Percentiles rank a stretch among this genome's conserved stretches.
Conservation (phyloP, 2,797 vertebrate species). For the Tamandua tetradactyla region DNA sequence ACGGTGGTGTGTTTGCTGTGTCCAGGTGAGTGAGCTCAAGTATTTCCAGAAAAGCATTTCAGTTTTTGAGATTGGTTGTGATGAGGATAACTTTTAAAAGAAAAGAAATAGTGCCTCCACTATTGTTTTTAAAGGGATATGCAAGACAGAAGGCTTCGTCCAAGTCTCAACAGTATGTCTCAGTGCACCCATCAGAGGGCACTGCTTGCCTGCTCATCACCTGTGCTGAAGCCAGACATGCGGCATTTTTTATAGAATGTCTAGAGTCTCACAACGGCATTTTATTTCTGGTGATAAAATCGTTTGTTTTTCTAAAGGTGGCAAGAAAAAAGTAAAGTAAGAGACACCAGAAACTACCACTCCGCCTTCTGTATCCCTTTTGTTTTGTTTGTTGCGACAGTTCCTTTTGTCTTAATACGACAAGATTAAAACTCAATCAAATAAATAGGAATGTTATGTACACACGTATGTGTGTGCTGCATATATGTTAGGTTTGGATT, state of each 20-base stretch:
- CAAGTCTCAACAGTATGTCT: background rate
- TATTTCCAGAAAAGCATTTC: conserved; percentile 61
- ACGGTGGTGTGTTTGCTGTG: conserved; percentile 92
- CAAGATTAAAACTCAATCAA: background rate
- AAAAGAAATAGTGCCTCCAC: conserved; percentile 30
- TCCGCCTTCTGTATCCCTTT: background rate
- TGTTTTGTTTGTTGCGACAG: background rate
- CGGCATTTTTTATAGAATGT: background rate
- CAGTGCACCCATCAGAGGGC: conserved; percentile 71
- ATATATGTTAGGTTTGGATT: background rate
- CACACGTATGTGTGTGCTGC: no score
- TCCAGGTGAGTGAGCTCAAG: conserved; percentile 90
- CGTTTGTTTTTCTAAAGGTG: conserved; percentile 64
- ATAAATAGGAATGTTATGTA: background rate
- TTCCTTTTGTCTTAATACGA: background rate
- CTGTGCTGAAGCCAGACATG: background rate
- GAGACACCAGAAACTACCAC: conserved; percentile 14
- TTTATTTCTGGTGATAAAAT: conserved; percentile 69
- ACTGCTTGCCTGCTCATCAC: conserved; percentile 27
- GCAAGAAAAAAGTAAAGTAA: conserved; percentile 31
- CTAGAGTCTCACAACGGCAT: conserved; percentile 14
- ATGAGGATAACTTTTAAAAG: conserved; percentile 57
- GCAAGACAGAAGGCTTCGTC: background rate
- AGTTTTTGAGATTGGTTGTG: conserved; percentile 59
- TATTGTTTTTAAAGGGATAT: conserved; percentile 56